Evolutionary conservation across 2,888 invertebrate species (phyloP).

Genomic region (Ormia ochracea): DNA sequence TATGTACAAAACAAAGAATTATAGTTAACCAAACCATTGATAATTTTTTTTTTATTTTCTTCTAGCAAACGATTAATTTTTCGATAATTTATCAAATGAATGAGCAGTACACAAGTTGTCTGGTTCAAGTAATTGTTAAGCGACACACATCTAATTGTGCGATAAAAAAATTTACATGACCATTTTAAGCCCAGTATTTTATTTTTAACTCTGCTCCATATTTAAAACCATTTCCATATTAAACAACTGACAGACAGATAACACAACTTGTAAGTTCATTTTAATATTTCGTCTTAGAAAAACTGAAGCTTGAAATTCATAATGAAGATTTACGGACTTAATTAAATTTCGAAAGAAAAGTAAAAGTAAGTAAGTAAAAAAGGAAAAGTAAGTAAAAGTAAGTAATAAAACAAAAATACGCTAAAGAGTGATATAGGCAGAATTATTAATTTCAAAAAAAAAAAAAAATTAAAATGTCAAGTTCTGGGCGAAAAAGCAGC

Average conservation of each 20-base stretch:
- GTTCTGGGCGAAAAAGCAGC: too few relatives aligned
- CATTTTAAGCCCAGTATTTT: slow-evolving; percentile 22
- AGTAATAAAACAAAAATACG: too few relatives aligned
- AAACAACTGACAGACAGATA: neutral
- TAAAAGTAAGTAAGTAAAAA: too few relatives aligned
- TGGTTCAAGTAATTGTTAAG: neutral
- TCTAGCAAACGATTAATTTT: slow-evolving; percentile 17
- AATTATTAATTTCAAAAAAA: too few relatives aligned
- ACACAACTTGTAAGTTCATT: neutral
- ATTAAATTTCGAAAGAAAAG: too few relatives aligned
- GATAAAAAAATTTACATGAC: slow-evolving; percentile 34
- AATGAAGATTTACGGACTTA: too few relatives aligned
- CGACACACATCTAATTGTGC: slow-evolving; percentile 12
- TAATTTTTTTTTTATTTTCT: slow-evolving; percentile 5
- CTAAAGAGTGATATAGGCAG: too few relatives aligned
- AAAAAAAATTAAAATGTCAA: too few relatives aligned
- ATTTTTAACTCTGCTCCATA: neutral
- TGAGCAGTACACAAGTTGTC: slow-evolving; percentile 25
- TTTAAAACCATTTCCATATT: neutral
- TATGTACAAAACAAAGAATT: too few relatives aligned
- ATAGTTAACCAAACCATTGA: neutral
- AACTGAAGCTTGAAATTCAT: neutral
- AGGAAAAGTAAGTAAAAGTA: too few relatives aligned
- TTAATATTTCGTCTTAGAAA: neutral
- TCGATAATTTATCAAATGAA: slow-evolving; percentile 38